phyloP scores from a whole-genome alignment of 2,113 vertebrate genomes.

The Collichthys lucidus region DNA sequence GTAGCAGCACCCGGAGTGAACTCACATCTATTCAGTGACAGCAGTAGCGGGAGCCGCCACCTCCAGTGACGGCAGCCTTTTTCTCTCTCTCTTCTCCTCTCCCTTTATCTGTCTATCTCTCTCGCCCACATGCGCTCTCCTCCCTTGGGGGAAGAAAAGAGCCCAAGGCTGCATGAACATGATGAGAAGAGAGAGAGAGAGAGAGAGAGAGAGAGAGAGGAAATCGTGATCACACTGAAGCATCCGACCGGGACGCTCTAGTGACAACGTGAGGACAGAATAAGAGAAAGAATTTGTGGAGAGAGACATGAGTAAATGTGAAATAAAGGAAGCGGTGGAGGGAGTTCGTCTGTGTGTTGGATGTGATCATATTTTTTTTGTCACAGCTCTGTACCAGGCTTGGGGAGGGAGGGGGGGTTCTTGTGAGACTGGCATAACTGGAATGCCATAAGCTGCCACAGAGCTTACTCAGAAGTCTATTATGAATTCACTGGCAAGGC shows the following conservation, averaged over 20 bases:
- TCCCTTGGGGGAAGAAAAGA: constrained; percentile 43
- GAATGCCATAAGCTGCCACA: constrained; percentile 65
- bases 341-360: constrained; percentile 6
- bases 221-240: constrained; percentile 53
- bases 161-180: constrained; percentile 55
- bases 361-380: constrained; percentile 21
- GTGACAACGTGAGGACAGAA: constrained; percentile 27
- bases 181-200: constrained; percentile 28
- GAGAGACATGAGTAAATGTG: neutral
- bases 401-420: neutral
- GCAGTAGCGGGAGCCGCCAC: constrained; percentile 58
- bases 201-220: neutral
- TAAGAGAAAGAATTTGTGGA: constrained; percentile 13
- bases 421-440: constrained; percentile 51
- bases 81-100: constrained; percentile 30
- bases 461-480: constrained; percentile 66
- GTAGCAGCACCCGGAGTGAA: constrained; percentile 72
- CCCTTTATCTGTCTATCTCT: constrained; percentile 31
- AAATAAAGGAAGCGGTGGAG: neutral
- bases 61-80: constrained; percentile 66
- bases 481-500: constrained; percentile 65
- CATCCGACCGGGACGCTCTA: constrained; percentile 37
- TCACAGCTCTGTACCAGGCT: constrained; percentile 17
- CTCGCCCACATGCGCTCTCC: constrained; percentile 52
- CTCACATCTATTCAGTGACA: constrained; percentile 75